Conservation (phyloP, 2,113 vertebrate genomes). For the Bungarus multicinctus region DNA sequence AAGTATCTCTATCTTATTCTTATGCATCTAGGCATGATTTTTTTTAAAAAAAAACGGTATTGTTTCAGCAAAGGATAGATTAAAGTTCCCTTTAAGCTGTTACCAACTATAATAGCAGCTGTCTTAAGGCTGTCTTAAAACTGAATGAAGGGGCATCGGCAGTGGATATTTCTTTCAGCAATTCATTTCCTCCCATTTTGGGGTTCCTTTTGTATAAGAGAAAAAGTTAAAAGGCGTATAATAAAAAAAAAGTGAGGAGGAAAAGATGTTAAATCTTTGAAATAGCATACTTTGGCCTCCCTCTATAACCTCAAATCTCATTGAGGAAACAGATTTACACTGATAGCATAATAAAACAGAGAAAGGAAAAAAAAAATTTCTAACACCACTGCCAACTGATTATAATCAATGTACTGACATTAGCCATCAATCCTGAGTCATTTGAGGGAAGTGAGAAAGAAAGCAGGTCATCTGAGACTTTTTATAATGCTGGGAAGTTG, state of each 20-base stretch:
- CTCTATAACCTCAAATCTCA: background rate
- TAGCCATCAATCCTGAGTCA: constrained; percentile 16
- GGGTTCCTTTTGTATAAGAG: background rate
- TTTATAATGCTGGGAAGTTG: background rate
- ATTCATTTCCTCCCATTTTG: background rate
- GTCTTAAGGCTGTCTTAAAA: background rate
- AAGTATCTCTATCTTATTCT: background rate
- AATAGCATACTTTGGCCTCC: background rate
- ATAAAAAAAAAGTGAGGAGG: constrained; percentile 1
- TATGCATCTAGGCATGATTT: background rate
- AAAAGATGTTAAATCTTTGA: background rate
- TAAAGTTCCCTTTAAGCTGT: background rate
- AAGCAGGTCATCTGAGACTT: constrained; percentile 2
- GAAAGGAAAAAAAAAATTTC: background rate
- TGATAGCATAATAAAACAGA: background rate
- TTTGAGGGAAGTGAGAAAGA: background rate
- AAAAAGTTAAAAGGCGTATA: background rate
- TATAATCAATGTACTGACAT: constrained; percentile 17
- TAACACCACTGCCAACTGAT: background rate
- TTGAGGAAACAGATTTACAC: background rate
- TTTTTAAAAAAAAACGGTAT: background rate
- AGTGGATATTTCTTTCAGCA: background rate
- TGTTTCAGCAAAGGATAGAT: background rate
- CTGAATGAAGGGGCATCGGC: background rate
- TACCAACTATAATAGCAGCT: background rate